Base-by-base conservation (phyloP, 2,113 vertebrate genomes). In the Lasiurus cinereus region DNA sequence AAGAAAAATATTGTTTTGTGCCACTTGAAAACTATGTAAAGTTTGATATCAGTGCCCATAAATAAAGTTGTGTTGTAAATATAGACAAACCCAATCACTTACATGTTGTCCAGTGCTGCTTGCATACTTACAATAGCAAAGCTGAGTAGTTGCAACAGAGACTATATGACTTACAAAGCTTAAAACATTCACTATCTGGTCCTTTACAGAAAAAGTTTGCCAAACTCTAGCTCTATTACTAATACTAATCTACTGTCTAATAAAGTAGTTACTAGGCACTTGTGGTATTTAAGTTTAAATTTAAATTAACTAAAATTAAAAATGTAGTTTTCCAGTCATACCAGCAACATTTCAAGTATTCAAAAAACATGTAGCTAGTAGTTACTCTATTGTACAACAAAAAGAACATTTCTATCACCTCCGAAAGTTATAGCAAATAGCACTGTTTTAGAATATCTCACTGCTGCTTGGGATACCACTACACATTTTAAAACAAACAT, bases 261-360 rank as follows among this genome's bases (percentile, higher is more conserved):
- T 43, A 80, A 27, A 77, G 80, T 69, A 80, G 76, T 39, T 54
- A 77, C 31, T 62, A 82, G 79, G 46, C 39, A 67, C 50, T 46
- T 33, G 56, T 21, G 24, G 39, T 24, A 70, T 84, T 76, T 66
- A 59, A 91, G 19, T 82, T 85, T 95, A 91, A 64, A 84, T 78
- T 67, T 82, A 87, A 91, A 76, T 83, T 70, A 67, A 80, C 62
- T 82, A 43, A 96, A 93, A 76, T 85, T n/a, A 27, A 78, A 93
- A 73, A 29, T 88, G 91, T 78, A 50, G 77, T 67, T 72, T 92
- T 22, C 89, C 74, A 67, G 24, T 73, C 19, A 56, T 10, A 69
- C 22, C 66, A 73, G 56, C 46, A 31, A 74, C 46, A 69, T 64
- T 87, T 87, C 39, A 59, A 36, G 59, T 36, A 76, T 43, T 54